phyloP scores from a whole-genome alignment of 2,797 vertebrate genomes.

The Esox masquinongy region DNA sequence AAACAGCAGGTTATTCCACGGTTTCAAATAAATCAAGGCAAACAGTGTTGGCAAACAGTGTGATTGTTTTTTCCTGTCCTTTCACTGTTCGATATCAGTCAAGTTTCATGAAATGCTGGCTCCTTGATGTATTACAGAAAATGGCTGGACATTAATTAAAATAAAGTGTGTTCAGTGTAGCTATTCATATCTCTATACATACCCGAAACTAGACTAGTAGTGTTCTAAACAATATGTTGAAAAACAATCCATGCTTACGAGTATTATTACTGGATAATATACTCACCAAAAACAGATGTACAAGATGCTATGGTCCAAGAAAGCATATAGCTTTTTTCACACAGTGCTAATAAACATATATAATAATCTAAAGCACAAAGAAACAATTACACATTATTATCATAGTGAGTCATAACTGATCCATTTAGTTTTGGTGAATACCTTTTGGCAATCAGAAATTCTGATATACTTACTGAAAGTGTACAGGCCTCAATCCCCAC shows the following conservation, averaged over 20 bases:
- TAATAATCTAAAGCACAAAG: background rate
- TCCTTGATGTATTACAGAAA: background rate
- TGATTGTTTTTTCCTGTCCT: background rate
- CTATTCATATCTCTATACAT: background rate
- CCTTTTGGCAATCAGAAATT: background rate
- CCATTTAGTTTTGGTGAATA: background rate
- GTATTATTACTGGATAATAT: no score
- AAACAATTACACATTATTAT: background rate
- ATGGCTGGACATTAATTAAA: background rate
- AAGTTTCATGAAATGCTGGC: background rate
- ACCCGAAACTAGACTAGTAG: no score
- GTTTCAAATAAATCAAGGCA: slow-evolving; percentile 42
- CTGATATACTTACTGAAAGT: no score
- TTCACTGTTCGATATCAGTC: background rate
- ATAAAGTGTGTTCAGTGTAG: background rate
- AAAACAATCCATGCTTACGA: no score
- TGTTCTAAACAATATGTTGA: no score
- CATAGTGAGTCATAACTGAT: background rate
- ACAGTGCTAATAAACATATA: background rate
- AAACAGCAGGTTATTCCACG: slow-evolving; percentile 24
- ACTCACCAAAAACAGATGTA: no score
- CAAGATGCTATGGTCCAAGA: background rate
- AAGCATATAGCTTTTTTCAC: background rate
- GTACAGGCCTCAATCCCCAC: no score
- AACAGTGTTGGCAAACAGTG: slow-evolving; percentile 10